Conservation (phyloP, 2,113 vertebrate species). For the Peucedramus taeniatus region DNA sequence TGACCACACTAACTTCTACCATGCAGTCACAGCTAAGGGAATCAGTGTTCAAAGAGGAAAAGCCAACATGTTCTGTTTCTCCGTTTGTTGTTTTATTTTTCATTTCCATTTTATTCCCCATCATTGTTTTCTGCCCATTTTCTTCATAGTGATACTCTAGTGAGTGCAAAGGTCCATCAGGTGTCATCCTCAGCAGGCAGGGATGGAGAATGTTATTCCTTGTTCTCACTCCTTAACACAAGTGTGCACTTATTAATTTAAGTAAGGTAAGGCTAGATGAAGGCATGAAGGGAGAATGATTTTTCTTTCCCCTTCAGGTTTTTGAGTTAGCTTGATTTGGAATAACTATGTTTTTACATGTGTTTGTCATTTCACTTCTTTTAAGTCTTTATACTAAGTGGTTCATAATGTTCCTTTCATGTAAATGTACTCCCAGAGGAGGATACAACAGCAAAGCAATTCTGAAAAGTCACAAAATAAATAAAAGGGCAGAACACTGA, state of each 20-base stretch:
- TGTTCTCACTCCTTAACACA: background rate
- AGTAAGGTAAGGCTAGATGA: background rate
- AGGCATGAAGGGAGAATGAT: background rate
- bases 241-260: background rate
- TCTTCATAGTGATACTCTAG: background rate
- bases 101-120: background rate
- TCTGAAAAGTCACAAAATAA: slow-evolving; percentile 16
- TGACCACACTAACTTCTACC: background rate
- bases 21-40: background rate
- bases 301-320: background rate
- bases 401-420: slow-evolving; percentile 28
- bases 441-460: background rate
- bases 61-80: background rate
- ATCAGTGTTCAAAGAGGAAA: background rate
- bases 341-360: background rate
- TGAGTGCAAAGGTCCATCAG: background rate
- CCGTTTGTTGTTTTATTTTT: background rate
- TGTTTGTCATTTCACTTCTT: slow-evolving; percentile 12
- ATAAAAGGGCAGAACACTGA: background rate
- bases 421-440: slow-evolving; percentile 25
- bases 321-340: background rate
- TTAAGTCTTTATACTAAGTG: background rate
- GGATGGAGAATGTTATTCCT: background rate
- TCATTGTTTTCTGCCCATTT: background rate
- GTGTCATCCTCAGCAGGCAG: background rate